Evolutionary conservation across 2,888 invertebrate species (phyloP).

Genomic region (Cepaea hortensis): DNA sequence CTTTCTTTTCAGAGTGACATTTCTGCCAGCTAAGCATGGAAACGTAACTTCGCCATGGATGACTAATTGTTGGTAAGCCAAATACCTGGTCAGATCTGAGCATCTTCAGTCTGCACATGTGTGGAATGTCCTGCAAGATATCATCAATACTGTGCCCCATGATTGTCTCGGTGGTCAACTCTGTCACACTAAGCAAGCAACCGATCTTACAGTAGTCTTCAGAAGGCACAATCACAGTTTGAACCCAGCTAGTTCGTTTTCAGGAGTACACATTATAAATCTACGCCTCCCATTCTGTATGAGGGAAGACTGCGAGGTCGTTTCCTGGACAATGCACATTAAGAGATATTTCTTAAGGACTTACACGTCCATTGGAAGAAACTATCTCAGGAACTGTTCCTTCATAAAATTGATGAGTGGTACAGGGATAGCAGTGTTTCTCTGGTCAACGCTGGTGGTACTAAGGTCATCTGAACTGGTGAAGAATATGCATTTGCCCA

Average conservation of each 20-base stretch:
- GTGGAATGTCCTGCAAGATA: too few relatives aligned
- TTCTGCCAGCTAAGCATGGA: too few relatives aligned
- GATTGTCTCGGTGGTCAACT: too few relatives aligned
- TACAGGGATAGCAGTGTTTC: background rate
- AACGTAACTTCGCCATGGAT: too few relatives aligned
- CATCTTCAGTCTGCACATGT: too few relatives aligned
- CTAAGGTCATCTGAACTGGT: background rate
- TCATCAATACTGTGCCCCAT: too few relatives aligned
- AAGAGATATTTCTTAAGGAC: background rate
- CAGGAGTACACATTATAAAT: background rate
- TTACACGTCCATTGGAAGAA: background rate
- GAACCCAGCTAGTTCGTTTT: background rate
- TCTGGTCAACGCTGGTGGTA: background rate
- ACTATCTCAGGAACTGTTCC: conserved; percentile 28
- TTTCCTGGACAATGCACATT: background rate
- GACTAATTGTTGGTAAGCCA: too few relatives aligned
- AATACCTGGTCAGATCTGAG: too few relatives aligned
- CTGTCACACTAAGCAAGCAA: too few relatives aligned
- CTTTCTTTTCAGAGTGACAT: too few relatives aligned
- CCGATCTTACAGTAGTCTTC: too few relatives aligned
- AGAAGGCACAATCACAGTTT: too few relatives aligned
- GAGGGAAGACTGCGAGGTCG: background rate
- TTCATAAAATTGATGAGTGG: conserved; percentile 1
- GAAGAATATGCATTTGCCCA: background rate
- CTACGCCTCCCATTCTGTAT: background rate